These are phyloP conservation scores for Chamaetylas fuelleborni DNA, from an alignment of 2,113 vertebrate species.

Conservation along the genomic window DNA sequence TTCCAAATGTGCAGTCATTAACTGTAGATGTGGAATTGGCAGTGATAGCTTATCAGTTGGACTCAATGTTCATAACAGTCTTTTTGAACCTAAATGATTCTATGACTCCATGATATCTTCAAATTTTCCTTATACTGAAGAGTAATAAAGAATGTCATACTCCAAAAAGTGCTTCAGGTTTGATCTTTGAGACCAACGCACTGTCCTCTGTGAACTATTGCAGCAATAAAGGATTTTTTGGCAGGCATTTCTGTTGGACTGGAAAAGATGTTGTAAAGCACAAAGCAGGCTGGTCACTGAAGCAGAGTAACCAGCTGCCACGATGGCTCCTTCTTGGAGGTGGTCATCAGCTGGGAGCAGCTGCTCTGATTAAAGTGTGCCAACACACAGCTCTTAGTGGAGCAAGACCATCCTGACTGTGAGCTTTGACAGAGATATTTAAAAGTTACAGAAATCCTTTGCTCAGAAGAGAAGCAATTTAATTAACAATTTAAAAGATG, in stretches of 20 bases:
- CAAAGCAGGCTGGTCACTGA: neutral
- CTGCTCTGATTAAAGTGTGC: neutral
- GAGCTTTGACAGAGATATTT: neutral
- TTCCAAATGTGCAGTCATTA: neutral
- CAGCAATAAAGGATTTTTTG: neutral
- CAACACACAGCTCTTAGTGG: neutral
- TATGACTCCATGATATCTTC: neutral
- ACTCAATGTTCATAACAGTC: accelerated
- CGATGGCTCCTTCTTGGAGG: neutral
- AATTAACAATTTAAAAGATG: neutral
- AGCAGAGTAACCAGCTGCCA: accelerated
- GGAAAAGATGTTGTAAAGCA: neutral
- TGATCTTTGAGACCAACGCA: neutral
- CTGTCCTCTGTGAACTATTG: neutral
- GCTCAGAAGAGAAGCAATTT: neutral
- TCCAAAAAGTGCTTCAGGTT: neutral
- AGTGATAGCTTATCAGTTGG: too few relatives aligned
- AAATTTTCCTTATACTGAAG: neutral
- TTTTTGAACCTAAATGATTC: neutral
- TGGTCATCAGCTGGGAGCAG: neutral
- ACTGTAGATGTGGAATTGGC: neutral
- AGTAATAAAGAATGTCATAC: neutral
- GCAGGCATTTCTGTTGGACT: neutral
- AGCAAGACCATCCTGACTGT: neutral
- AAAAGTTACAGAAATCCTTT: neutral